Conservation (phyloP, 2,113 vertebrate genomes). For the Spheniscus mendiculus region DNA sequence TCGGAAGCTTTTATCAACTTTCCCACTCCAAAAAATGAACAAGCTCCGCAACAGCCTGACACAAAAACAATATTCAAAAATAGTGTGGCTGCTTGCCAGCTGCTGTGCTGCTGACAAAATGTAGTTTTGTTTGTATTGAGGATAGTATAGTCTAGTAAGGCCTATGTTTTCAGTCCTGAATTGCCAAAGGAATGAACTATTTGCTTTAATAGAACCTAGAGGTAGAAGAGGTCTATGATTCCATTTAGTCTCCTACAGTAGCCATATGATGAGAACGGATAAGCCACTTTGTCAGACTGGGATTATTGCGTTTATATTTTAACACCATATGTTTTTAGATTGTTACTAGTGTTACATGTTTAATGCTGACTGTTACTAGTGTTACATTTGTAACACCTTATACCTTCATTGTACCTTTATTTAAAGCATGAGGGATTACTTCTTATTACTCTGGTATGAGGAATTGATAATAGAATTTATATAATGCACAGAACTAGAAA, state of each 20-base stretch:
- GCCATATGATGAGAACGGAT: slow-evolving; percentile 47
- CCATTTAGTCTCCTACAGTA: slow-evolving; percentile 41
- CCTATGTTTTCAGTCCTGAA: background rate
- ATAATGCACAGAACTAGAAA: background rate
- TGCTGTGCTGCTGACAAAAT: background rate
- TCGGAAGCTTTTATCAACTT: background rate
- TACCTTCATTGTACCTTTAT: background rate
- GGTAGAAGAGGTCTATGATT: background rate
- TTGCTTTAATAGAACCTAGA: background rate
- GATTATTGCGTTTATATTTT: slow-evolving; percentile 49
- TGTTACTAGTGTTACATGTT: background rate
- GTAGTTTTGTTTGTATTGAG: background rate
- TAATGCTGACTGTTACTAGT: background rate
- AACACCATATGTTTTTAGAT: slow-evolving; percentile 30
- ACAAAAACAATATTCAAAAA: background rate
- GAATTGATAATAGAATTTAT: background rate
- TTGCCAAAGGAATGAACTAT: background rate
- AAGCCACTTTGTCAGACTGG: slow-evolving; percentile 52
- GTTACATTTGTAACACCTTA: background rate
- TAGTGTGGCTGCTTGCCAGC: background rate
- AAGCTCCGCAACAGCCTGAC: background rate
- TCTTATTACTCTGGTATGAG: background rate
- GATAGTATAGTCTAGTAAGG: background rate
- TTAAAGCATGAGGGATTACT: background rate
- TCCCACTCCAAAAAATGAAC: background rate